A percentile compares a stretch with the other conserved stretches of the same genome.
These are phyloP conservation scores for Serranus cabrilla DNA, from an alignment of 2,797 vertebrate genomes.

Conservation along the genomic window DNA sequence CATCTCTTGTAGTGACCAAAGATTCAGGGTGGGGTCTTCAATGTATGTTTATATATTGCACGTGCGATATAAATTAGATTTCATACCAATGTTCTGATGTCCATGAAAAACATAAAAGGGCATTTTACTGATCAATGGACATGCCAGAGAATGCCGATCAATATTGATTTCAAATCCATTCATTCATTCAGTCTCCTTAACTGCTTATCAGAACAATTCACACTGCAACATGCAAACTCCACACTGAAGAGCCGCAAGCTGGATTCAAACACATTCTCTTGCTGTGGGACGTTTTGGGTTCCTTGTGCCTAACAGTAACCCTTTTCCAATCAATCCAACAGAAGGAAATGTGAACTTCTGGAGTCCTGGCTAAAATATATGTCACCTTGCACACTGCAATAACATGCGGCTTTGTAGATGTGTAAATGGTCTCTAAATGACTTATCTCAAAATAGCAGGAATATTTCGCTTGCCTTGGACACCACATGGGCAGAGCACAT, in stretches of 20 bases:
- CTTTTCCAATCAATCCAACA: background rate
- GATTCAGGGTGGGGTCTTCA: background rate
- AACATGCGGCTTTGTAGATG: slow-evolving; percentile 16
- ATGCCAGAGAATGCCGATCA: background rate
- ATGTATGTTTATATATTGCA: background rate
- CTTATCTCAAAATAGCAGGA: slow-evolving; percentile 10
- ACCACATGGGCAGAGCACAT: slow-evolving; percentile 29
- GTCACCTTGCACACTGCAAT: background rate
- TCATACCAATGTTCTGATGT: background rate
- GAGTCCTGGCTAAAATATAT: background rate
- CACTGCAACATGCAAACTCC: no score
- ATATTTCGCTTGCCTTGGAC: slow-evolving; percentile 30
- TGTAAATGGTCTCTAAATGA: background rate
- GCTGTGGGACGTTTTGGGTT: background rate
- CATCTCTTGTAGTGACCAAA: slow-evolving; percentile 13
- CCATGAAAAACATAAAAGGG: background rate
- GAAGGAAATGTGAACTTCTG: slow-evolving; percentile 9
- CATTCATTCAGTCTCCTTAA: no score
- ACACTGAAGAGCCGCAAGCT: no score
- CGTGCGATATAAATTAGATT: background rate
- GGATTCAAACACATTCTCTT: no score
- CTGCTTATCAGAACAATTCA: no score
- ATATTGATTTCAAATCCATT: no score
- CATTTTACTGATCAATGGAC: background rate
- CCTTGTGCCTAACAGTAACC: background rate